Base-by-base conservation (phyloP, 2,113 vertebrate species). In the Rhinopomastus cyanomelas region DNA sequence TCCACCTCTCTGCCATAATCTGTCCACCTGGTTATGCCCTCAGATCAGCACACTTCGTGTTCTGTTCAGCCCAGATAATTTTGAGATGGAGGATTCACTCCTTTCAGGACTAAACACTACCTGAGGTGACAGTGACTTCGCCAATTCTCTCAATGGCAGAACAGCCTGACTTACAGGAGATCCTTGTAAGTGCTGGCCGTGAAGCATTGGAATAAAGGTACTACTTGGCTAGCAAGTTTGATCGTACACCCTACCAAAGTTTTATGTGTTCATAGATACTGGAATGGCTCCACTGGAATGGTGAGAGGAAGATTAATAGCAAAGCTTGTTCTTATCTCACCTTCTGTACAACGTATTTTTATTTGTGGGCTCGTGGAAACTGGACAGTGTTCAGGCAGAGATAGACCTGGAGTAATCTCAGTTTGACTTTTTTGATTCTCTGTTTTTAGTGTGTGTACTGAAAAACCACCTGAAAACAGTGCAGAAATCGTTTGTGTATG, bases 211-310 rank as follows among this genome's bases (percentile, higher is more conserved):
- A 44, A 48, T 62, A 62, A 73, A 73, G 59, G 29, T 81, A 52
- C 16, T 60, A 15, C 44, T 78, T 49, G 90, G 88, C 88, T 88
- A 93, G 81, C 88, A 88, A 90, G 83, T 77, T 83, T 89, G 78
- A 93, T 90, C 11, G 0, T 81, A 78, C 30, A 42, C 44, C 71
- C 16, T 71, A 34, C 65, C 55, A 74, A 71, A 59, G 67, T 81
- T 74, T 77, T 80, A 60, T 90, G 68, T 75, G 49, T 75, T 75
- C 5, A 0, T 86, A 79, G 91, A 12, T 44, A 37, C 22, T 16
- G 4, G n/a, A 81, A 52, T 86, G 73, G 14, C 23, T 81, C 7
- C 55, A 56, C 65, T 74, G 52, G 73, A 78, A 88, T 78, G 74
- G 16, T 56, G 51, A 72, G 75, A 78, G 57, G 49, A n/a, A 87